Evolutionary conservation across 2,113 vertebrate genomes (phyloP), one percentile per base, ranked within the genome.

Genomic region (Gasterosteus aculeatus): DNA sequence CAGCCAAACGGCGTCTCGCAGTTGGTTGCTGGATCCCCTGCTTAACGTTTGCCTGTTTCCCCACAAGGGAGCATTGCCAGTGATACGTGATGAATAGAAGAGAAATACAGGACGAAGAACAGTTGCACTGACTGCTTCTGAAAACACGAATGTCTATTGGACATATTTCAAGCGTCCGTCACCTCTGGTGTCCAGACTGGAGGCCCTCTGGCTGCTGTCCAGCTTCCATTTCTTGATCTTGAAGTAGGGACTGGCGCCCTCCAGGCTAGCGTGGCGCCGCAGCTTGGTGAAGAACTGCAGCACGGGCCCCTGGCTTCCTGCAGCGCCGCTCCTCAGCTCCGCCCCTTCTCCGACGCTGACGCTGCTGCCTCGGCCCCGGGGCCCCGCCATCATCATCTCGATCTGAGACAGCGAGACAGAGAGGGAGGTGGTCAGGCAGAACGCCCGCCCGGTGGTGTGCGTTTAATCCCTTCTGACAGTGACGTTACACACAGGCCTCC

Each of bases 221-320:
- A 99, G 91, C 81, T 97, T 98, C 98, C 97, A 99, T 78, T 95
- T 98, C 92, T 97, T 98, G 92, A 99, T 97, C 88, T 94, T 97
- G 91, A 99, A 97, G 89, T 98, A 99, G 41, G 98, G 98, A 84
- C 97, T 98, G 68, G 97, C 94, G 31, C 96, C 96, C 0, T 99
- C 98, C 82, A 98, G 93, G 88, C 98, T 99, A 74, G 98, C 95
- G 0, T 99, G 97, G 9, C 97, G 96, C 4, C 97, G 93, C 82
- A 99, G 93, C 84, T 97, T 96, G 53, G 95, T 95, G 86, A 98
- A 95, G 92, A 99, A 98, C 80, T 98, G 97, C 72, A 96, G 91
- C 60, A 99, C 88, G 0, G 96, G 88, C 41, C 96, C 95, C 29
- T 95, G 93, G 41, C 89, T 79, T 9, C 81, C 89, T 47, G 0